These are phyloP conservation scores for Pristionchus pacificus DNA, from an alignment of 1,140 invertebrate genomes.

Conservation along the genomic window DNA sequence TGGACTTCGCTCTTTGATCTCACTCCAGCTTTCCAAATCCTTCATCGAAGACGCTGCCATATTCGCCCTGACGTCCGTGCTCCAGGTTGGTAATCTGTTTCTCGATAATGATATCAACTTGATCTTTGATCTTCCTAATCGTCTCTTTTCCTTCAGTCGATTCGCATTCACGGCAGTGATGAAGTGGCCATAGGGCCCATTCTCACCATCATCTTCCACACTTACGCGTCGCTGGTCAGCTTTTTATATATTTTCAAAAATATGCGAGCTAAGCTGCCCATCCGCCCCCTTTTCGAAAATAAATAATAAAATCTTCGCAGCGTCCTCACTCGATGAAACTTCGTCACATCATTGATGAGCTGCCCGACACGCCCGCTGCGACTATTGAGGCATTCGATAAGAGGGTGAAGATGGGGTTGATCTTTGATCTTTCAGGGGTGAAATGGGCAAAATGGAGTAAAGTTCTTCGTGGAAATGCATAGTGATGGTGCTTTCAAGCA, in stretches of 20 bases:
- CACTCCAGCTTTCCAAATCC: not conserved
- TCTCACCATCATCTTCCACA: conserved; percentile 35
- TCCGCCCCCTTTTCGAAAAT: not conserved
- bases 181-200: conserved; percentile 42
- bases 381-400: conserved; percentile 39
- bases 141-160: conserved; percentile 4
- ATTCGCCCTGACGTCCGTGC: not conserved
- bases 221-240: conserved; percentile 35
- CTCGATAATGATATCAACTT: not conserved
- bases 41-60: not conserved
- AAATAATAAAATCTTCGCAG: conserved; percentile 16
- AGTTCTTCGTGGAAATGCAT: no score
- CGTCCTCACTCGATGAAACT: conserved; percentile 11
- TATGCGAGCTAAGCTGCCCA: not conserved
- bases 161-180: conserved; percentile 45
- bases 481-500: no score
- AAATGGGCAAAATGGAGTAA: no score
- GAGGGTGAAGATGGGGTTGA: conserved; percentile 31
- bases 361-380: conserved; percentile 38
- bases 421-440: no score
- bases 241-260: not conserved
- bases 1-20: conserved; percentile 10
- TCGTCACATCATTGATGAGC: conserved; percentile 26
- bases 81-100: not conserved
- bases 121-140: not conserved